phyloP scores from a whole-genome alignment of 2,113 vertebrate genomes.

The Rhombomys opimus region DNA sequence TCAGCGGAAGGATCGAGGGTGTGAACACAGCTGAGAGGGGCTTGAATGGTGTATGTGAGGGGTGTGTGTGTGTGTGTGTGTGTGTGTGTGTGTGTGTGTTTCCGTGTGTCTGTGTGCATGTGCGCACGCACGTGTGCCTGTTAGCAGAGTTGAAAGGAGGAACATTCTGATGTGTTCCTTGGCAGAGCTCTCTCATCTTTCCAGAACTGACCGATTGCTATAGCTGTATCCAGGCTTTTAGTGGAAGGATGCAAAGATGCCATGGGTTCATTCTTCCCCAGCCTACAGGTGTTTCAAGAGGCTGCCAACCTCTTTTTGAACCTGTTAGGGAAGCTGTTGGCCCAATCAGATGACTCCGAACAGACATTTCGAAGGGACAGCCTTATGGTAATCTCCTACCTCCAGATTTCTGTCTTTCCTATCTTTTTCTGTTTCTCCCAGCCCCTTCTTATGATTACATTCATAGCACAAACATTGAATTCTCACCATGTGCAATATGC shows the following conservation, averaged over 20 bases:
- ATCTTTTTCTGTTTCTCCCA: neutral
- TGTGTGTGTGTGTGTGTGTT: too few species aligned
- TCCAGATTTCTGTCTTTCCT: neutral
- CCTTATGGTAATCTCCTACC: slow-evolving; percentile 82
- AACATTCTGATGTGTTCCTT: slow-evolving; percentile 7
- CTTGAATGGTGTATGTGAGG: neutral
- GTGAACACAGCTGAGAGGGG: slow-evolving; percentile 7
- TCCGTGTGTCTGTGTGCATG: too few species aligned
- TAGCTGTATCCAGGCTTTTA: neutral
- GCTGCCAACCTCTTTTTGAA: slow-evolving; percentile 80
- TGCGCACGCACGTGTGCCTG: neutral
- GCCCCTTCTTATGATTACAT: neutral
- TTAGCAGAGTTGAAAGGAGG: neutral
- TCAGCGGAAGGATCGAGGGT: slow-evolving; percentile 35
- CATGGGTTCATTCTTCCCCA: slow-evolving; percentile 58
- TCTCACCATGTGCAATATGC: neutral
- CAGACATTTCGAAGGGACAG: slow-evolving; percentile 83
- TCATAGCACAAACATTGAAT: neutral
- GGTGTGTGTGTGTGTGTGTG: neutral
- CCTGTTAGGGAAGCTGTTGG: slow-evolving; percentile 80
- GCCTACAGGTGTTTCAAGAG: slow-evolving; percentile 81
- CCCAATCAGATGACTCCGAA: slow-evolving; percentile 70
- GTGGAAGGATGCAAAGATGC: slow-evolving; percentile 44
- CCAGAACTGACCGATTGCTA: neutral
- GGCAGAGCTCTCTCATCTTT: neutral